Base-by-base conservation (phyloP, 2,888 invertebrate species). In the Nomada lathburiana region DNA sequence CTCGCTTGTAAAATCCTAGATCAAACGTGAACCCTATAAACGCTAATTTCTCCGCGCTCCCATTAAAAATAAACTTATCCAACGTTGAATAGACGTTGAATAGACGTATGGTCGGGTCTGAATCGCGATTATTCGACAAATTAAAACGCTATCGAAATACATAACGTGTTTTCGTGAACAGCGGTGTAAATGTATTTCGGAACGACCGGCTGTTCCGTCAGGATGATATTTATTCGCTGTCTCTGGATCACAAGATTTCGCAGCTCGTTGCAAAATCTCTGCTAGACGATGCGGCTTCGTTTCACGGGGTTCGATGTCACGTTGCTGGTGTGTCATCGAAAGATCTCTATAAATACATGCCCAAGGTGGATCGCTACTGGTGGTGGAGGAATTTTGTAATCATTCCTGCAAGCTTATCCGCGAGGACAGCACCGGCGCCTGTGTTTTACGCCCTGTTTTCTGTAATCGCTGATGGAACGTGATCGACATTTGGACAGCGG, bases 401-500 rank as follows among this genome's bases (percentile, higher is more conserved):
- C 69, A 60, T 42, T 26, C 53, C 50, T 52, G 44, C 69, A 3
- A n/a, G 71, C 55, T 57, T 60, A 76, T 64, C 26, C 63, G n/a
- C 70, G 52, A 60, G 62, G 42, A 57, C 44, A 18, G 69, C n/a
- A 52, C 53, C 29, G 71, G 36, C 44, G 11, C 13, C 59, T 44
- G 57, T 60, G 67, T 83, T 82, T 82, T 73, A 75, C 72, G 67
- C 26, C 53, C 65, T 1, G 62, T 76, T 7, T 81, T 70, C 81
- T 78, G 65, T 81, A 76, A 78, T 70, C 70, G 80, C 81, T 76
- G 85, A 80, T 73, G 83, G 86, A 87, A 84, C 83, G 83, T 87
- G 90, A 90, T 90, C 86, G 89, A 90, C 88, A 87, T 84, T 70
- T 76, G 83, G 73, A 81, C 73, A 83, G 71, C 53, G 82, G 84